Percentiles rank a stretch among this genome's conserved stretches.
phyloP scores from a whole-genome alignment of 2,113 vertebrate genomes.

The Opisthocomus hoazin region DNA sequence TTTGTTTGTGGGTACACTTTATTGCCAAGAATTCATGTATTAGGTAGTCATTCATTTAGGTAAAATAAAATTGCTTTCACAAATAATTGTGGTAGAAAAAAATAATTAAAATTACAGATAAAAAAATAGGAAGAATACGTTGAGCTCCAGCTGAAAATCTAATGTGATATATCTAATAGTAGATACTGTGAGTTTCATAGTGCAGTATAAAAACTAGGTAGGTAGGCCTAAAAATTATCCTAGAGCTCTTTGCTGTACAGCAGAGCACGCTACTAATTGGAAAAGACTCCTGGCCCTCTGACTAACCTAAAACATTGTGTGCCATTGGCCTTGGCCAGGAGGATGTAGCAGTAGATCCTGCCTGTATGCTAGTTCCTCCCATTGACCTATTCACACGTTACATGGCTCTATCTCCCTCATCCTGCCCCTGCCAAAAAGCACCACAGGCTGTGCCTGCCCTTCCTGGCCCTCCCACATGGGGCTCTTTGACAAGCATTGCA shows the following conservation, averaged over 20 bases:
- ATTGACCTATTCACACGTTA: neutral
- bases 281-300: neutral
- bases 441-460: neutral
- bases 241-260: neutral
- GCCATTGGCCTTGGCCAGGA: neutral
- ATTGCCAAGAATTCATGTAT: neutral
- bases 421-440: neutral
- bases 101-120: neutral
- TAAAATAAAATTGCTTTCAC: neutral
- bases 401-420: neutral
- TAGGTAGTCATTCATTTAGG: neutral
- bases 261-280: neutral
- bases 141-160: neutral
- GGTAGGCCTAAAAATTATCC: neutral
- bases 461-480: neutral
- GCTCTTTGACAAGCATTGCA: neutral
- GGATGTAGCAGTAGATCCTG: neutral
- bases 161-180: neutral
- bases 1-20: neutral
- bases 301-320: neutral
- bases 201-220: neutral
- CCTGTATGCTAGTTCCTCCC: neutral
- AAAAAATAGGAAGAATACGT: neutral
- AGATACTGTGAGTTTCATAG: neutral
- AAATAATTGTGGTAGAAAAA: neutral